Percentiles rank a stretch among this genome's conserved stretches.
Conservation (phyloP, 2,797 vertebrate genomes). For the Garrulus glandarius region DNA sequence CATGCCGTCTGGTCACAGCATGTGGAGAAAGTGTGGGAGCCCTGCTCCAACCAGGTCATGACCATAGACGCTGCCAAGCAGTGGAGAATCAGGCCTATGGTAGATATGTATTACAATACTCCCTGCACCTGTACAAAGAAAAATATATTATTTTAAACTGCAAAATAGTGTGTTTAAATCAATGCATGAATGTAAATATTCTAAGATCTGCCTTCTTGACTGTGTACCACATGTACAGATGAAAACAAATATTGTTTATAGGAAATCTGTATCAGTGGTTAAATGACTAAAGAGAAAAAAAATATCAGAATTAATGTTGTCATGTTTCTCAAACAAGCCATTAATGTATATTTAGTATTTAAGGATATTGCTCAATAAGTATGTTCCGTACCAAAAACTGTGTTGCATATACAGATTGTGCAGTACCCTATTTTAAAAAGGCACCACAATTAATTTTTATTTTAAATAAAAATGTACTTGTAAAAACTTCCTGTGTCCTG, state of each 20-base stretch:
- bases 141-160: conserved; percentile 67
- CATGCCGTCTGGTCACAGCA: conserved; percentile 44
- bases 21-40: neutral
- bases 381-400: conserved; percentile 82
- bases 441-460: conserved; percentile 88
- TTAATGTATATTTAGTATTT: conserved; percentile 84
- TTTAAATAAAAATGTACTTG: conserved; percentile 95
- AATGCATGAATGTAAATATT: conserved; percentile 93
- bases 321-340: conserved; percentile 88
- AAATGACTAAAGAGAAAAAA: conserved; percentile 65
- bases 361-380: conserved; percentile 84
- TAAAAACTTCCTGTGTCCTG: conserved; percentile 61
- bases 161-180: conserved; percentile 69
- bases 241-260: conserved; percentile 76
- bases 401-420: conserved; percentile 76
- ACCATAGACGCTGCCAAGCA: conserved; percentile 39
- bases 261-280: conserved; percentile 73
- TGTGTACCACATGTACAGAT: conserved; percentile 80
- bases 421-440: conserved; percentile 82
- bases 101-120: conserved; percentile 66
- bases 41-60: conserved; percentile 5
- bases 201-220: conserved; percentile 86
- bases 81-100: conserved; percentile 62
- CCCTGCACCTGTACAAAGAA: conserved; percentile 69
- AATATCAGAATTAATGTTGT: conserved; percentile 69